These are phyloP conservation scores for Triops cancriformis DNA, from an alignment of 1,140 invertebrate genomes.

Conservation along the genomic window DNA sequence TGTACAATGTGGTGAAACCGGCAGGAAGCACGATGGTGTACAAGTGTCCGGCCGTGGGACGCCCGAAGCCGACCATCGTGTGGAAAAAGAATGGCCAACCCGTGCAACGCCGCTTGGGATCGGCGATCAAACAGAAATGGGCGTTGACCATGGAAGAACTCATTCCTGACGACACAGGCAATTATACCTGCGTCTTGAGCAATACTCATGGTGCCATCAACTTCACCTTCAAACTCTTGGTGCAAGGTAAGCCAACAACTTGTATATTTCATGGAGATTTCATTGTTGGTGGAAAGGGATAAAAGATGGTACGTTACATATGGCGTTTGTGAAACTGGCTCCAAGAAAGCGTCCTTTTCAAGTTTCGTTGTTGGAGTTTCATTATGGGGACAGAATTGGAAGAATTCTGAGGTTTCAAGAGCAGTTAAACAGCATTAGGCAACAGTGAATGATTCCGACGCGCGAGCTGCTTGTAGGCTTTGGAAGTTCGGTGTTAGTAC, in stretches of 20 bases:
- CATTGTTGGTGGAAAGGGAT: too few species aligned
- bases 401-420: too few species aligned
- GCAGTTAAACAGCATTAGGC: too few species aligned
- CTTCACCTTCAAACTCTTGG: slow-evolving; percentile 59
- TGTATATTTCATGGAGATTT: too few species aligned
- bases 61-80: slow-evolving; percentile 63
- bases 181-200: slow-evolving; percentile 76
- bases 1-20: slow-evolving; percentile 47
- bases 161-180: slow-evolving; percentile 64
- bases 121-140: slow-evolving; percentile 54
- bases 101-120: slow-evolving; percentile 50
- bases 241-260: slow-evolving; percentile 53
- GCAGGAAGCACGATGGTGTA: slow-evolving; percentile 57
- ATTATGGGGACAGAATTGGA: too few species aligned
- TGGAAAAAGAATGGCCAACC: slow-evolving; percentile 65
- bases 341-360: too few species aligned
- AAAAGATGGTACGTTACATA: too few species aligned
- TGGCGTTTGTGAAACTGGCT: too few species aligned
- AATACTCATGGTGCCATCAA: slow-evolving; percentile 68
- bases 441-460: too few species aligned
- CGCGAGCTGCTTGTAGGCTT: too few species aligned
- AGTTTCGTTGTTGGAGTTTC: too few species aligned
- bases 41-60: slow-evolving; percentile 56
- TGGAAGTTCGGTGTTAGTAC: too few species aligned
- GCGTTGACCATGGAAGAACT: slow-evolving; percentile 61